Percentiles rank a stretch among this genome's conserved stretches.
phyloP scores from a whole-genome alignment of 1,140 invertebrate species.

The Geopemphigus sp. region DNA sequence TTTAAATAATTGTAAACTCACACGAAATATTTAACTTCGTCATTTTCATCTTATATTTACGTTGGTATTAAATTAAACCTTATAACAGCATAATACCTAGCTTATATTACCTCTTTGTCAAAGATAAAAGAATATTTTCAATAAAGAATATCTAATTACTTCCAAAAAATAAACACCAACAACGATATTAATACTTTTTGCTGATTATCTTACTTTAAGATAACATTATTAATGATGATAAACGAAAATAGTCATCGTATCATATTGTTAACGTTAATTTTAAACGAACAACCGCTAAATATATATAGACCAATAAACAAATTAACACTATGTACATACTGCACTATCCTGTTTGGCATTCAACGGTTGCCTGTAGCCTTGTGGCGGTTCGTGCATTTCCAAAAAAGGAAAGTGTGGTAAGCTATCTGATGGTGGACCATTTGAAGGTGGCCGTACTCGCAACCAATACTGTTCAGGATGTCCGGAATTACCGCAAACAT shows the following conservation, averaged over 20 bases:
- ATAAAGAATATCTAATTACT: no score
- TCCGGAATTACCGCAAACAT: constrained; percentile 77
- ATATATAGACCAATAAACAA: neutral
- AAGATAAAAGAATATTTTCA: no score
- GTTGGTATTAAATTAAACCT: no score
- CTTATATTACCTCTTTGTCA: no score
- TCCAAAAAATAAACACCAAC: no score
- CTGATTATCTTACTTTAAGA: neutral
- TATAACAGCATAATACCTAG: no score
- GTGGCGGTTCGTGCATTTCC: constrained; percentile 78
- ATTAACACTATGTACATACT: constrained; percentile 17
- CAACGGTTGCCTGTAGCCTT: constrained; percentile 61
- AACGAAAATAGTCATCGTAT: neutral
- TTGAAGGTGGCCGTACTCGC: constrained; percentile 64
- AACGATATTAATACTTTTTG: neutral
- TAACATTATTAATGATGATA: neutral
- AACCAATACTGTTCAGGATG: constrained; percentile 70
- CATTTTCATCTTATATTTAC: no score
- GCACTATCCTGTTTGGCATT: constrained; percentile 54
- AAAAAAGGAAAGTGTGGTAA: constrained; percentile 85
- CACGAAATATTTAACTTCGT: no score
- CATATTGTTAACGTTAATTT: neutral
- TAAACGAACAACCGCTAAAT: neutral
- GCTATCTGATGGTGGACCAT: constrained; percentile 60
- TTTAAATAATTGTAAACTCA: no score